A percentile compares a stretch with the other conserved stretches of the same genome.
phyloP scores from a whole-genome alignment of 1,140 invertebrate genomes.

The Globodera ellingtonae region DNA sequence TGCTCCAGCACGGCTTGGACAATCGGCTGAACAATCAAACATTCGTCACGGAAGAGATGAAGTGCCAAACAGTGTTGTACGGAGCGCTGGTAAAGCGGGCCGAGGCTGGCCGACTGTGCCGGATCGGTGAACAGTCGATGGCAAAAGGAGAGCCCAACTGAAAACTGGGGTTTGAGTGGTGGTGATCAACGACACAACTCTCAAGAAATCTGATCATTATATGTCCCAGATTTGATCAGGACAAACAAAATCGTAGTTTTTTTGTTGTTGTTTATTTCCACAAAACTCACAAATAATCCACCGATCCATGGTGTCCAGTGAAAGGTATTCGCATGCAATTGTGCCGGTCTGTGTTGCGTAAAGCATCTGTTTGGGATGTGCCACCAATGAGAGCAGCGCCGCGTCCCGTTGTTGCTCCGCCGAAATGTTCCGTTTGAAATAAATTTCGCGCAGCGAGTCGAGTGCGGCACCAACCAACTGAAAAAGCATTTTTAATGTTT shows the following conservation, averaged over 20 bases:
- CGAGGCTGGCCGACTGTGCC: slow-evolving; percentile 69
- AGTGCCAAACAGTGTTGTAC: slow-evolving; percentile 90
- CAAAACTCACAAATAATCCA: slow-evolving; percentile 86
- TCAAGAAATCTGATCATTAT: too few species aligned
- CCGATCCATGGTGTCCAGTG: slow-evolving; percentile 88
- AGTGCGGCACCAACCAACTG: slow-evolving; percentile 79
- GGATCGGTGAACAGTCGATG: slow-evolving; percentile 70
- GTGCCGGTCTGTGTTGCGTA: slow-evolving; percentile 92
- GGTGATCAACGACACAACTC: not conserved
- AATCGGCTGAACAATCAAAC: slow-evolving; percentile 90
- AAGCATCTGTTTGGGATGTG: slow-evolving; percentile 84
- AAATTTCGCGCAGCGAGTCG: slow-evolving; percentile 82
- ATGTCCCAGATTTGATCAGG: too few species aligned
- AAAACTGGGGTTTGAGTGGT: slow-evolving; percentile 54
- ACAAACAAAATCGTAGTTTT: not conserved
- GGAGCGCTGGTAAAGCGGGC: slow-evolving; percentile 86
- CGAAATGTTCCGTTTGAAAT: slow-evolving; percentile 83
- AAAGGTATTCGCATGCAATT: slow-evolving; percentile 92
- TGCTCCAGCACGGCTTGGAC: slow-evolving; percentile 89
- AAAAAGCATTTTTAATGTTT: slow-evolving; percentile 31
- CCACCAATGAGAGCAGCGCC: slow-evolving; percentile 88
- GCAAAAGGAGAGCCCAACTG: slow-evolving; percentile 84
- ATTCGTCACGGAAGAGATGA: slow-evolving; percentile 93
- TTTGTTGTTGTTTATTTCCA: not conserved
- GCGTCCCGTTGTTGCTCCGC: slow-evolving; percentile 88